Evolutionary conservation across 2,113 vertebrate species (phyloP).

Genomic region (Mystacornis crossleyi): DNA sequence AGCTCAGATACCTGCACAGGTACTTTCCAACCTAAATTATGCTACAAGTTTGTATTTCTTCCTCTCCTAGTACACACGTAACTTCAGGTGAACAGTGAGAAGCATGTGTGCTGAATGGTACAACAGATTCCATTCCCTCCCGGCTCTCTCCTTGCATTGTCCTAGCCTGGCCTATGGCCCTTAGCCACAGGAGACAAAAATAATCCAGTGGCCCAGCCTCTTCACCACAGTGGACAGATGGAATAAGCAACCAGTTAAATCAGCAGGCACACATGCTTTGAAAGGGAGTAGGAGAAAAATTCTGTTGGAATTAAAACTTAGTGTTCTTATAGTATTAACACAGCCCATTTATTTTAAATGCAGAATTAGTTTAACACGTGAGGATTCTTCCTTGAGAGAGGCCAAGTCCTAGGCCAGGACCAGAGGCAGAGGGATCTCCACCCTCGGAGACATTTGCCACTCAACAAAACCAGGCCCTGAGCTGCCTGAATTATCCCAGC

Average conservation of each 20-base stretch:
- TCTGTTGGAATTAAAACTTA: background rate
- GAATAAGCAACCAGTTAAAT: background rate
- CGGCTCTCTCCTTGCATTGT: background rate
- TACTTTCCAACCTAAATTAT: background rate
- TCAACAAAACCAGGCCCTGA: background rate
- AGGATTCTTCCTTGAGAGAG: background rate
- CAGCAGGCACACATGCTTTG: background rate
- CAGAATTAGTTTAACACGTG: background rate
- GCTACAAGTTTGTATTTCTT: background rate
- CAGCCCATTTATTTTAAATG: background rate
- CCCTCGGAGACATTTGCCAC: background rate
- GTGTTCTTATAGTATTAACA: background rate
- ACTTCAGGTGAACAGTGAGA: background rate
- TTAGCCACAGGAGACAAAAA: background rate
- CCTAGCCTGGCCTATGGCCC: background rate
- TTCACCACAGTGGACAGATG: background rate
- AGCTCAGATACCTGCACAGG: background rate
- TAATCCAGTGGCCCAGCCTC: background rate
- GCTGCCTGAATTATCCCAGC: background rate
- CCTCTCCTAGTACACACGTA: background rate
- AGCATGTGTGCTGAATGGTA: background rate
- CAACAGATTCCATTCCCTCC: background rate
- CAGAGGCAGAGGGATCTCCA: background rate
- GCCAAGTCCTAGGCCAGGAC: background rate
- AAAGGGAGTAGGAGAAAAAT: background rate